Base-by-base conservation (phyloP, 2,797 vertebrate species). In the Gila robusta region DNA sequence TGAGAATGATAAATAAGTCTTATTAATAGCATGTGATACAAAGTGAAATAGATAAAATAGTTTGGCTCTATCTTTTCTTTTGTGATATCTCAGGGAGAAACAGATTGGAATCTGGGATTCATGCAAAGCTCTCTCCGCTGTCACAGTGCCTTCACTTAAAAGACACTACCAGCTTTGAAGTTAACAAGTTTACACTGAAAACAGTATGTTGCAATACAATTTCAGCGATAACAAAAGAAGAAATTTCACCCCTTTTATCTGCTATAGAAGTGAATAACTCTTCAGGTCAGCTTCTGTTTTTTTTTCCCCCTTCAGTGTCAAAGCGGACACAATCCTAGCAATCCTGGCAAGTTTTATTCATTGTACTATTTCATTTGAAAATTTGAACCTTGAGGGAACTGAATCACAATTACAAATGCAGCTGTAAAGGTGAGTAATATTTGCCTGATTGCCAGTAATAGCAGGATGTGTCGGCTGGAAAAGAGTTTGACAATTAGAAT, bases 141-240 rank as follows among this genome's bases (percentile, higher is more conserved):
- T 71, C 54, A 66, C 41, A 54, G 67, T 8, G 67, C 39, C 44
- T 86, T 64, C n/a, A 80, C 56, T 83, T 72, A 69, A 80, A 83
- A 87, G 17, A 28, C 21, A n/a, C 49, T 6, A 23, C 59, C 21
- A 80, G 59, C 74, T 59, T 79, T 80, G 76, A 84, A 81, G 77
- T 74, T 56, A 80, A 79, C 54, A 79, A 62, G 86, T 83, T 73
- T 79, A 80, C 76, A 80, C n/a, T 23, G 16, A 71, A 71, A 49
- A 64, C 44, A 79, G 11, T 35, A 44, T 66, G 32, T 10, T 39
- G 47, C 21, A 66, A 52, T 37, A 59, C 4, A 37, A 17, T 32
- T 32, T 83, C 37, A 32, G 7, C 0, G 17, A 62, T 32, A 23
- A 82, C 26, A 73, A 62, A 74, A 44, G 3, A 56, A 62, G 37